Evolutionary conservation across 1,140 invertebrate species (phyloP).

Genomic region (Limonius californicus): DNA sequence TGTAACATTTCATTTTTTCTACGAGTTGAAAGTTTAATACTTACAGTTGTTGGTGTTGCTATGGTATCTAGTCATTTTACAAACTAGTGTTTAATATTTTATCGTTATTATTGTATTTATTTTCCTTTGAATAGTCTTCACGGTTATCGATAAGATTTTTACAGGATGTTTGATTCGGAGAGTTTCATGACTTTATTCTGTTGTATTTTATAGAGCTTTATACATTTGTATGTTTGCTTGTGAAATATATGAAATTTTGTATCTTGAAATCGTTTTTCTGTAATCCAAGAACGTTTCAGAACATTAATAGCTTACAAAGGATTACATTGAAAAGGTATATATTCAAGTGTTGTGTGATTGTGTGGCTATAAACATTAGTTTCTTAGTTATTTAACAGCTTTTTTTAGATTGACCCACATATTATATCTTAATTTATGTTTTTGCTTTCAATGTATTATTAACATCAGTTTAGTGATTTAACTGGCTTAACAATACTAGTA

Average conservation of each 20-base stretch:
- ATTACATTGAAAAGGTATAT: slow-evolving; percentile 13
- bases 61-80: slow-evolving; percentile 16
- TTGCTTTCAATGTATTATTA: no score
- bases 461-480: no score
- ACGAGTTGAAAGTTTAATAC: no score
- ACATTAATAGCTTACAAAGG: background rate
- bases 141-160: slow-evolving; percentile 8
- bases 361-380: no score
- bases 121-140: slow-evolving; percentile 23
- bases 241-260: slow-evolving; percentile 28
- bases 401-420: no score
- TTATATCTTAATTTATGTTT: no score
- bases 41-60: slow-evolving; percentile 13
- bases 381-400: no score
- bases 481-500: no score
- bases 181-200: slow-evolving; percentile 24
- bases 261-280: slow-evolving; percentile 10
- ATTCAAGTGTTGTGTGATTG: slow-evolving; percentile 11
- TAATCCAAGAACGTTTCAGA: background rate
- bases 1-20: background rate
- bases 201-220: slow-evolving; percentile 34
- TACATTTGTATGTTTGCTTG: slow-evolving; percentile 36
- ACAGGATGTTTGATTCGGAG: slow-evolving; percentile 2
- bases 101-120: slow-evolving; percentile 16
- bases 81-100: slow-evolving; percentile 14